Evolutionary conservation across 2,797 vertebrate species (phyloP), one percentile per base, ranked within the genome.

Genomic region (Pelochelys cantorii): DNA sequence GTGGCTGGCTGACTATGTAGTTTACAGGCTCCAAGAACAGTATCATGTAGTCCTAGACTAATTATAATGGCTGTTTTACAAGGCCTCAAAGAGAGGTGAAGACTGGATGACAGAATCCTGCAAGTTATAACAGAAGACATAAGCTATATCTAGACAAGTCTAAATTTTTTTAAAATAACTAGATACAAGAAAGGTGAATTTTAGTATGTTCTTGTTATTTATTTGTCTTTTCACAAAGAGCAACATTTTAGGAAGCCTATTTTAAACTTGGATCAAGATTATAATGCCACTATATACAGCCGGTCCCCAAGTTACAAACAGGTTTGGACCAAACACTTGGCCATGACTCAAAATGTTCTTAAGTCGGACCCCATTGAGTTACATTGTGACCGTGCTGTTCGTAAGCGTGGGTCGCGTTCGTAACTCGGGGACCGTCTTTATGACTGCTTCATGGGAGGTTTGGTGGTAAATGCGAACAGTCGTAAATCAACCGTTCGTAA

Each of bases 171-270:
- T 11, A 2, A 59, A 62, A 79, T 79, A 79, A 52, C 37, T 8
- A 83, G 87, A 31, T 20, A 55, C n/a, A 20, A n/a, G 29, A 55
- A 79, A 22, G 20, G 31, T 20, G 75, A 75, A 5, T 37, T 79
- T 37, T 71, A 89, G 17, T 25, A 15, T 52, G 52, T 55, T 17
- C 57, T 22, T 60, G 29, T 86, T 3, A 81, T 52, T 2, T 1
- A 0, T 52, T 83, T 71, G n/a, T 3, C 2, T 25, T 68, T 75
- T 57, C 74, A 17, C 20, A 11, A 8, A 34, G 1, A 86, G 14
- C 11, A 90, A 84, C 55, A 77, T 29, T 89, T 89, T 54, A 68
- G 83, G 90, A 52, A 92, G 86, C 11, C 15, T 89, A 95, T 84
- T 1, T 11, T 77, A 74, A 54, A 60, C 25, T 60, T 54, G 85